These are phyloP conservation scores for Stylophora pistillata DNA, from an alignment of 64 coral and sea anemone genomes.

Conservation along the genomic window DNA sequence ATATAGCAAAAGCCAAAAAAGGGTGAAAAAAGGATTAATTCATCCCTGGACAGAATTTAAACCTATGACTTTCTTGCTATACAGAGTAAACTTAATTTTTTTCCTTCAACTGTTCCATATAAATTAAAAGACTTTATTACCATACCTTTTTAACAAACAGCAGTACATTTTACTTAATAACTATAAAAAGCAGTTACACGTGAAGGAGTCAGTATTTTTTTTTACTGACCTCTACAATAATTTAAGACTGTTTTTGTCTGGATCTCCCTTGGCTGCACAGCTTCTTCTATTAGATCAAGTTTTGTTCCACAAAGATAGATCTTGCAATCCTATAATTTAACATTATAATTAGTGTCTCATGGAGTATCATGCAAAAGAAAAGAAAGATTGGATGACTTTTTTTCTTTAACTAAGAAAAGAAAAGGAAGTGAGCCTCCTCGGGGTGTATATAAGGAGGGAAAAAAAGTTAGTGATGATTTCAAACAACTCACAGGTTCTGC, in stretches of 20 bases:
- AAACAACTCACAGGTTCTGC: constrained; percentile 84
- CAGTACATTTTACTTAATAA: too few species aligned
- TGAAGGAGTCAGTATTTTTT: background rate
- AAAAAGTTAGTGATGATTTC: background rate
- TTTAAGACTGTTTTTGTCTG: constrained; percentile 60
- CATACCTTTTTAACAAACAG: too few species aligned
- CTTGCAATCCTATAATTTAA: constrained; percentile 72
- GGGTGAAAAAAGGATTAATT: too few species aligned
- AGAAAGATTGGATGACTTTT: background rate
- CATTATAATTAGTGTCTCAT: background rate
- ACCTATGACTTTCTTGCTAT: background rate
- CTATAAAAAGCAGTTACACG: background rate
- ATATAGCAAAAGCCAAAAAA: too few species aligned
- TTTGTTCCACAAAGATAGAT: constrained; percentile 99
- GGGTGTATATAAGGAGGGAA: background rate
- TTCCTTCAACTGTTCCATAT: too few species aligned
- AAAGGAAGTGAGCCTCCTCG: background rate
- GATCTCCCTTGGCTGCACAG: constrained; percentile 69
- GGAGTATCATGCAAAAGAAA: too few species aligned
- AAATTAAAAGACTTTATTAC: background rate
- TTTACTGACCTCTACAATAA: constrained; percentile 81
- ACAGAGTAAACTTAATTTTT: background rate
- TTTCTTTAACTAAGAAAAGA: background rate
- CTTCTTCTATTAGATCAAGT: constrained; percentile 95
- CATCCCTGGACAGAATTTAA: too few species aligned